Percentiles rank a stretch among this genome's conserved stretches.
These are phyloP conservation scores for Stigmatopora nigra DNA, from an alignment of 2,113 vertebrate genomes.

Conservation along the genomic window DNA sequence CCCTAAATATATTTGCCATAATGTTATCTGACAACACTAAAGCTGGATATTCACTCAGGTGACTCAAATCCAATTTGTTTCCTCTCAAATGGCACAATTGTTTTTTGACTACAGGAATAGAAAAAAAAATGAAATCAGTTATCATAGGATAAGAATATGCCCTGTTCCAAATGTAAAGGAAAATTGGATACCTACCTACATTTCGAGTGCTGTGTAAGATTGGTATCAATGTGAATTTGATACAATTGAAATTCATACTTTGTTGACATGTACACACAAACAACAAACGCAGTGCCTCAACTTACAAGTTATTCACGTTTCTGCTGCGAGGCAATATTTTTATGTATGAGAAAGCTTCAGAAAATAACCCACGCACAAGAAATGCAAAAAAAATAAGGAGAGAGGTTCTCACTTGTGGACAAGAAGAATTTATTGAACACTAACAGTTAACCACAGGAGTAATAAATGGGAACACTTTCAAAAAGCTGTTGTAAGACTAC, in stretches of 20 bases:
- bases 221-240: too few relatives aligned
- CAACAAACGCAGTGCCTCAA: too few relatives aligned
- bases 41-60: neutral
- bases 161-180: neutral
- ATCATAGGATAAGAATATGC: neutral
- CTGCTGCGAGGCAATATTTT: too few relatives aligned
- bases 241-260: too few relatives aligned
- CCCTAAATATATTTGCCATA: constrained; percentile 2
- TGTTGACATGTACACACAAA: too few relatives aligned
- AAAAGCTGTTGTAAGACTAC: too few relatives aligned
- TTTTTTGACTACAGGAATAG: neutral
- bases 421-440: neutral
- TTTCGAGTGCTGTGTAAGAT: neutral
- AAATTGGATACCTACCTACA: neutral
- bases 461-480: too few relatives aligned
- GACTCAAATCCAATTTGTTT: neutral
- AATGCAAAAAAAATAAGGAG: too few relatives aligned
- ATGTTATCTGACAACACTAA: neutral
- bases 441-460: too few relatives aligned
- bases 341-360: too few relatives aligned
- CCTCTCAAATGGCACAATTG: neutral
- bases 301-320: too few relatives aligned
- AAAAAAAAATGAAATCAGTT: neutral
- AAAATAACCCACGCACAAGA: too few relatives aligned
- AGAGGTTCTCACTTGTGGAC: neutral